phyloP scores from a whole-genome alignment of 2,113 vertebrate species.

The Ardeotis arabs region DNA sequence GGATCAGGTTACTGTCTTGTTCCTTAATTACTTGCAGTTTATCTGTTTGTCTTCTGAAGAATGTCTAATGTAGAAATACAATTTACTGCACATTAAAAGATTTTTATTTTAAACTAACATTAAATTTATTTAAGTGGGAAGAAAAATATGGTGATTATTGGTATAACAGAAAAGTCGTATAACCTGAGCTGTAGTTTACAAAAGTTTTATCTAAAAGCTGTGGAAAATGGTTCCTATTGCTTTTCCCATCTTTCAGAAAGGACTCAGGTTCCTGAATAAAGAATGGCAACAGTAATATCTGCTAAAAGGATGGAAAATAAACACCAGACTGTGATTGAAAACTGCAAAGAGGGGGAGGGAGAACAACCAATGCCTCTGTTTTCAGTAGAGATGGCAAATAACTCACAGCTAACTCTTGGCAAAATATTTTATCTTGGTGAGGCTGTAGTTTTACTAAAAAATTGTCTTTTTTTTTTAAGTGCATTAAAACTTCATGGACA shows the following conservation, averaged over 20 bases:
- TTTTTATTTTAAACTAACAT: not conserved
- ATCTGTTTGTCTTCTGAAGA: not conserved
- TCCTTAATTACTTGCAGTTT: constrained; percentile 30
- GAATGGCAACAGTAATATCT: not conserved
- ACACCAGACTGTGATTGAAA: not conserved
- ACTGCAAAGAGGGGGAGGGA: not conserved
- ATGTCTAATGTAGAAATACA: not conserved
- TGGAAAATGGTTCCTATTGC: not conserved
- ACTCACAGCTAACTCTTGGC: not conserved
- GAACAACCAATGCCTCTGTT: not conserved
- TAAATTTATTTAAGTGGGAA: not conserved
- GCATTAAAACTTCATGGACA: not conserved
- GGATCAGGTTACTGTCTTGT: not conserved
- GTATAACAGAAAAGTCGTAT: not conserved
- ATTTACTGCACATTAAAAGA: not conserved
- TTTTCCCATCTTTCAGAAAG: not conserved
- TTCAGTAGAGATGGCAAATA: not conserved
- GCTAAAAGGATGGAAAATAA: not conserved
- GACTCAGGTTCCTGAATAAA: not conserved
- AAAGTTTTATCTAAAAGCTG: not conserved
- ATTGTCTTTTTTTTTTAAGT: not conserved
- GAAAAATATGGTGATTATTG: not conserved
- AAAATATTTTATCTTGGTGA: not conserved
- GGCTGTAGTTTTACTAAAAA: not conserved
- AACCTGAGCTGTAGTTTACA: not conserved